These are phyloP conservation scores for Halcyon malimbica DNA, from an alignment of 2,113 vertebrate genomes.

Conservation along the genomic window DNA sequence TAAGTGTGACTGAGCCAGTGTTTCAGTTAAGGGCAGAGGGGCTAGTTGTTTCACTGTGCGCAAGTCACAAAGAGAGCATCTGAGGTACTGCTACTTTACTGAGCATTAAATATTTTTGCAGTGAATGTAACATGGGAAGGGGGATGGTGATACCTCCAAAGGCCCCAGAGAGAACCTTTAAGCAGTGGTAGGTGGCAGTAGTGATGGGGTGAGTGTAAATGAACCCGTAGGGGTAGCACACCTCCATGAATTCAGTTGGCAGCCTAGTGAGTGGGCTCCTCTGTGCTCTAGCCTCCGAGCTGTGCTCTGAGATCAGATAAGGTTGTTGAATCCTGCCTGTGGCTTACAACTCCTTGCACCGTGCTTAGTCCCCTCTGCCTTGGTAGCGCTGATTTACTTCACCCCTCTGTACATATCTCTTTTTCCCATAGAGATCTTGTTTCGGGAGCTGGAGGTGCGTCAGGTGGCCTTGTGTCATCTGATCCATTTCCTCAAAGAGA, in stretches of 20 bases:
- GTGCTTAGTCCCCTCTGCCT: neutral
- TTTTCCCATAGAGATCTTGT: slow-evolving; percentile 83
- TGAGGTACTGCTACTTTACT: neutral
- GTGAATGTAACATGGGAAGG: neutral
- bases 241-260: neutral
- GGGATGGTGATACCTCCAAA: neutral
- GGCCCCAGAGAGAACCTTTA: neutral
- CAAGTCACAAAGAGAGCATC: neutral
- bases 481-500: slow-evolving; percentile 91
- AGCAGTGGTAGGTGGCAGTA: neutral
- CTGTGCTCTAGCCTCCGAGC: neutral
- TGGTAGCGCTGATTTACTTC: neutral
- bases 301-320: neutral
- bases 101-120: neutral
- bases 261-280: neutral
- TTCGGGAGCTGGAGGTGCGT: slow-evolving; percentile 87
- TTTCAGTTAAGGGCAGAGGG: neutral
- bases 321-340: neutral
- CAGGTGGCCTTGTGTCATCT: slow-evolving; percentile 90
- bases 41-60: neutral
- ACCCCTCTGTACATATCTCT: neutral
- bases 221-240: neutral
- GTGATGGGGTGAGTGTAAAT: neutral
- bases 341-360: neutral
- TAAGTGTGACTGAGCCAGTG: slow-evolving; percentile 46